A percentile compares a stretch with the other conserved stretches of the same genome.
These are phyloP conservation scores for Patiria miniata DNA, from an alignment of 35 echinoderm and acorn worm species.

Conservation along the genomic window DNA sequence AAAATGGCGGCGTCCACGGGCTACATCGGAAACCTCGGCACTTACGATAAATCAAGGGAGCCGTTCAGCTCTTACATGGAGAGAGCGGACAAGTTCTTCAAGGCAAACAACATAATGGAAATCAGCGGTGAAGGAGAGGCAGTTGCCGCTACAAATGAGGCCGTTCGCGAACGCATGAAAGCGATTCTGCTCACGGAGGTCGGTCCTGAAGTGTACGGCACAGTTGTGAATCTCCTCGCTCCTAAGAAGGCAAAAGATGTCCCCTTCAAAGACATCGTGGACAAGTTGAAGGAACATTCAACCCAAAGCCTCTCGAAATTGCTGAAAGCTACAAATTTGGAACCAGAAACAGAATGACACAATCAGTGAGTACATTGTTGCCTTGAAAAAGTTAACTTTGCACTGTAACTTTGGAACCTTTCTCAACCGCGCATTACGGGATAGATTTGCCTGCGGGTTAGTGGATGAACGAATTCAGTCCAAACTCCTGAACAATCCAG, in stretches of 20 bases:
- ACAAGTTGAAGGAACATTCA: slow-evolving; percentile 47
- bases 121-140: no score
- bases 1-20: no score
- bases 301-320: slow-evolving; percentile 52
- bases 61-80: no score
- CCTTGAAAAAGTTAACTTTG: slow-evolving; percentile 47
- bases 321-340: slow-evolving; percentile 60
- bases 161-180: no score
- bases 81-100: no score
- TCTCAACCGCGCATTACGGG: slow-evolving; percentile 40
- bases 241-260: no score
- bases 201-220: slow-evolving; percentile 57
- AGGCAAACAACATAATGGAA: no score
- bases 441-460: background rate
- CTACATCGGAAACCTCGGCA: no score
- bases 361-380: slow-evolving; percentile 51
- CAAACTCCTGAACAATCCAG: slow-evolving; percentile 28
- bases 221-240: no score
- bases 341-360: slow-evolving; percentile 26
- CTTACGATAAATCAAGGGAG: no score
- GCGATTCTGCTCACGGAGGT: slow-evolving; percentile 33
- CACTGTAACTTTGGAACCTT: slow-evolving; percentile 60
- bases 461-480: slow-evolving; percentile 39
- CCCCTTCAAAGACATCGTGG: no score
- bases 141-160: no score